phyloP scores from a whole-genome alignment of 2,113 vertebrate genomes.

The Megaceryle torquata region DNA sequence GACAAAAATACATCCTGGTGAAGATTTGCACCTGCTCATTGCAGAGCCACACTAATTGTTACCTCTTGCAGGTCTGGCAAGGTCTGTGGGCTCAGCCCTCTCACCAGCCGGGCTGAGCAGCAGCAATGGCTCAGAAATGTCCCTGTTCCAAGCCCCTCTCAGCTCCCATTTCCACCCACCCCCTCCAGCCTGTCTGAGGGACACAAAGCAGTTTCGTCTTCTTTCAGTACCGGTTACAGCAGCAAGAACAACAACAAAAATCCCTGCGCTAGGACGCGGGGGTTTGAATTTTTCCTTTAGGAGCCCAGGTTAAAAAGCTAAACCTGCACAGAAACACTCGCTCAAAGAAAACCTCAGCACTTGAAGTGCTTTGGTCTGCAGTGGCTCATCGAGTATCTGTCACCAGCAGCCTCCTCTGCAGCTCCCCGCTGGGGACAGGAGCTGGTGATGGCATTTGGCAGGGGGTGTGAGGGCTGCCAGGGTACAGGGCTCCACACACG shows the following conservation, averaged over 20 bases:
- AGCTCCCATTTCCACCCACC: background rate
- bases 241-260: background rate
- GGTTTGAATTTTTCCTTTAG: background rate
- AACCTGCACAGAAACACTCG: background rate
- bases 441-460: fast-evolving
- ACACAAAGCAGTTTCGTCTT: fast-evolving
- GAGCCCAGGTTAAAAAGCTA: background rate
- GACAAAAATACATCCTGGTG: background rate
- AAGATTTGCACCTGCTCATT: background rate
- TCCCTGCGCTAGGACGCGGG: background rate
- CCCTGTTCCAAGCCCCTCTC: background rate
- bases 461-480: background rate
- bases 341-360: background rate
- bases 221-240: background rate
- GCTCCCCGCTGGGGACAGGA: background rate
- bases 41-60: background rate
- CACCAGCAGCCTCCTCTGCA: background rate
- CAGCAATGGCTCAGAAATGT: background rate
- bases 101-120: background rate
- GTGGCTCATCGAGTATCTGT: fast-evolving
- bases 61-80: background rate
- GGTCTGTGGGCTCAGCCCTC: background rate
- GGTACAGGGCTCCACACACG: fast-evolving
- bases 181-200: background rate
- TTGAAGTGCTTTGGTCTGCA: background rate